phyloP scores from a whole-genome alignment of 2,888 invertebrate genomes.

The Endotricha flammealis region DNA sequence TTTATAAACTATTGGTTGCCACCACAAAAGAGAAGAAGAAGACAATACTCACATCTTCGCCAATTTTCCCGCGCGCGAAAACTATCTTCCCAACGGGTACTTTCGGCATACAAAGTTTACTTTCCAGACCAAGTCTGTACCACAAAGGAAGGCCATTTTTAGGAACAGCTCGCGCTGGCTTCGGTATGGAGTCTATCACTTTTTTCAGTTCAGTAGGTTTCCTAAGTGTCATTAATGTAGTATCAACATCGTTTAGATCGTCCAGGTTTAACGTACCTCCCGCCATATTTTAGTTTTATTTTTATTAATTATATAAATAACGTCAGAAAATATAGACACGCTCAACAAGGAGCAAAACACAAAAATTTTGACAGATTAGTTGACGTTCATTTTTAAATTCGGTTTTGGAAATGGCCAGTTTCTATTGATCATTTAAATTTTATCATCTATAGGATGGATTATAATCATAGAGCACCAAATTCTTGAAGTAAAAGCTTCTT shows the following conservation, averaged over 20 bases:
- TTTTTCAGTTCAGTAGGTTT: conserved; percentile 68
- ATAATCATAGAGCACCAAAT: too few relatives aligned
- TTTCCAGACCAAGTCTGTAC: conserved; percentile 70
- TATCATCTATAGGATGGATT: too few relatives aligned
- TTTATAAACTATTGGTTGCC: too few relatives aligned
- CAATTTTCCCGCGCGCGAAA: conserved; percentile 73
- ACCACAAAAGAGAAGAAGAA: too few relatives aligned
- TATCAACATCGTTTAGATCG: conserved; percentile 44
- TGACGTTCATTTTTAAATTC: not conserved
- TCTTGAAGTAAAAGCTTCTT: too few relatives aligned
- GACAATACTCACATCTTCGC: conserved; percentile 68
- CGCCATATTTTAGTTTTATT: too few relatives aligned
- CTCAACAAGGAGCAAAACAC: not conserved
- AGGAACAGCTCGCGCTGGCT: conserved; percentile 63
- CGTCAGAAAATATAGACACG: too few relatives aligned
- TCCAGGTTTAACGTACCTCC: conserved; percentile 40
- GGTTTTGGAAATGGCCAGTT: too few relatives aligned
- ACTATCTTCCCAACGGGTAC: conserved; percentile 68
- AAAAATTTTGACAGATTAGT: not conserved
- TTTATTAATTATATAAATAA: not conserved
- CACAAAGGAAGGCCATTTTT: conserved; percentile 73
- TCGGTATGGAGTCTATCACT: conserved; percentile 66
- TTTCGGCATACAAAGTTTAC: conserved; percentile 73
- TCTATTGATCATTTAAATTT: too few relatives aligned
- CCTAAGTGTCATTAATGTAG: conserved; percentile 57